Evolutionary conservation across 1,140 invertebrate genomes (phyloP), one percentile per base, ranked within the genome.

Genomic region (Calephelis virginiensis): DNA sequence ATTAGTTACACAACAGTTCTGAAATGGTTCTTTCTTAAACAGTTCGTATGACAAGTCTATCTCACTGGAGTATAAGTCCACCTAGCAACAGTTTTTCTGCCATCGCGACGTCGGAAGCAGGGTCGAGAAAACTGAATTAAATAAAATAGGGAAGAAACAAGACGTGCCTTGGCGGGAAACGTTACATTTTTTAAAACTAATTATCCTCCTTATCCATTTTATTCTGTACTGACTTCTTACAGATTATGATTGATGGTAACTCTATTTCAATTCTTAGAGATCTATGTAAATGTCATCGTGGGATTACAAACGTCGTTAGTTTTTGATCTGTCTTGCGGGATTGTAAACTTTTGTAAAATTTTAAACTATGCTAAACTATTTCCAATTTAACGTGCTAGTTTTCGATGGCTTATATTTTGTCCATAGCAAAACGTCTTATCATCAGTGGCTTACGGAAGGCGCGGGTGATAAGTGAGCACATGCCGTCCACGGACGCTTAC

Each of bases 181-280:
- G 50, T 56, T 56, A 56, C 50, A 56, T 17, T 56, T 56, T 53
- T 56, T 56, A 56, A 56, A 56, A 56, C 50, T 56, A 56, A 56
- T 56, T 56, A 56, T 56, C 17, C 50, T 56, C 17, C 17, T 56
- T 56, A 56, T 56, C 10, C 14, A 17, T 56, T 56, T 56, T 56
- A 56, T 56, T 37, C 17, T 28, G 10, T 11, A 53, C 50, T 9
- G 50, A 53, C 50, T 53, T 28, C 17, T 53, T 53, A 17, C 17
- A 53, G 50, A 53, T 53, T 53, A 53, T 53, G 50, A 53, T 53
- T 53, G 50, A 53, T 14, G 50, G 49, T 50, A 50, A 14, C 7
- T 17, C 13, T 14, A 50, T 14, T 50, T 50, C 4, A 14, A 8
- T 50, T 50, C 7, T 50, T 14, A 50, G 13, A n/a, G 13, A 14